These are phyloP conservation scores for Luidia sarsii DNA, from an alignment of 53 echinoderm and acorn worm species.

Conservation along the genomic window DNA sequence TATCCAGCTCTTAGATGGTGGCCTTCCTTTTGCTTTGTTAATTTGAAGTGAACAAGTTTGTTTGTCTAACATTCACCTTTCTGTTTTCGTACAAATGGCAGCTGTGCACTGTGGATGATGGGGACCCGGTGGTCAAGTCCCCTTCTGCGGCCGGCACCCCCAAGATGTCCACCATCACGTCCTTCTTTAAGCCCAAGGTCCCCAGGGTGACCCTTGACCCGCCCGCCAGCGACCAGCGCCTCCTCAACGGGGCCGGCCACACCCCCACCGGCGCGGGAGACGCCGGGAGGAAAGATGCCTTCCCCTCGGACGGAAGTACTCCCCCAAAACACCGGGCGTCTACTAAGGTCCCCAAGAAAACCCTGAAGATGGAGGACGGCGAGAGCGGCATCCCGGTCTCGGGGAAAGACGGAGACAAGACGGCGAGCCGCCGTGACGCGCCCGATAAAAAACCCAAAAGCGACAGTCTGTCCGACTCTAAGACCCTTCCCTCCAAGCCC, in stretches of 20 bases:
- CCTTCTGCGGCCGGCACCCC: background rate
- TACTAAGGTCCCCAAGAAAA: background rate
- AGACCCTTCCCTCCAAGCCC: background rate
- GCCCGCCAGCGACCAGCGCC: background rate
- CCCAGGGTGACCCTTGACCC: constrained; percentile 1
- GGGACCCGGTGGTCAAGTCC: background rate
- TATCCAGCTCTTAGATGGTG: too few relatives aligned
- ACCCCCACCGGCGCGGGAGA: too few relatives aligned
- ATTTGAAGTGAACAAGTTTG: too few relatives aligned
- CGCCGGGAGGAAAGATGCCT: background rate
- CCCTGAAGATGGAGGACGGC: background rate
- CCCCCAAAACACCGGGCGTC: background rate
- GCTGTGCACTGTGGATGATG: background rate
- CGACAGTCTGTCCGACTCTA: too few relatives aligned
- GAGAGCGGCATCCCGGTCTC: background rate
- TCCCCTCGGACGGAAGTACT: background rate
- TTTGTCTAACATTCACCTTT: too few relatives aligned
- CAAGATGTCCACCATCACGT: constrained; percentile 23
- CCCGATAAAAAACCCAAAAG: too few relatives aligned
- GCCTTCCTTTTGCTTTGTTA: too few relatives aligned
- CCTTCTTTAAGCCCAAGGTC: constrained; percentile 44
- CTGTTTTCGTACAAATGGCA: too few relatives aligned
- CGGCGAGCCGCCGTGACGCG: background rate
- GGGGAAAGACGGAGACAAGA: too few relatives aligned
- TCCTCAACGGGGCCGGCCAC: too few relatives aligned